A percentile compares a stretch with the other conserved stretches of the same genome.
These are phyloP conservation scores for Craterocephalus amniculus DNA, from an alignment of 2,797 vertebrate genomes.

Conservation along the genomic window DNA sequence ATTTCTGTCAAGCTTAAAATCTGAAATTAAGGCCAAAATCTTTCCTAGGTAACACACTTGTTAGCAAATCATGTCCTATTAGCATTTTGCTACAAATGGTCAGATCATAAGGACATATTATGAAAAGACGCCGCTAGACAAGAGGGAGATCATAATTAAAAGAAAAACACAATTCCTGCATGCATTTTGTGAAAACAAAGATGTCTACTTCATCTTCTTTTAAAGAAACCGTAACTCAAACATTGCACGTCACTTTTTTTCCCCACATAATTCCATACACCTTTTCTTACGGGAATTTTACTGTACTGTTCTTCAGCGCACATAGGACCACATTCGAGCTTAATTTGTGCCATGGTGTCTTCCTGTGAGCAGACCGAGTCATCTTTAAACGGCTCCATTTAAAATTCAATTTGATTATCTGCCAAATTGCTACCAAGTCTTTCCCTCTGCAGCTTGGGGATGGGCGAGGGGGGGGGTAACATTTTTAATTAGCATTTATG, in stretches of 20 bases:
- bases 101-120: slow-evolving; percentile 72
- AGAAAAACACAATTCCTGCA: slow-evolving; percentile 73
- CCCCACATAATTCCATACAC: slow-evolving; percentile 69
- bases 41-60: slow-evolving; percentile 74
- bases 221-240: slow-evolving; percentile 75
- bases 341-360: slow-evolving; percentile 84
- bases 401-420: slow-evolving; percentile 92
- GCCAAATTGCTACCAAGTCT: slow-evolving; percentile 89
- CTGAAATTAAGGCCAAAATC: slow-evolving; percentile 76
- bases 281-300: slow-evolving; percentile 75
- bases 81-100: slow-evolving; percentile 72
- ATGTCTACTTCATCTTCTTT: slow-evolving; percentile 76
- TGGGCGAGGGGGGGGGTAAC: slow-evolving; percentile 80
- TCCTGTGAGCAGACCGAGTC: slow-evolving; percentile 82
- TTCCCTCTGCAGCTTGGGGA: slow-evolving; percentile 81
- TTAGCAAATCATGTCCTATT: slow-evolving; percentile 80
- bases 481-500: slow-evolving; percentile 87
- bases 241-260: slow-evolving; percentile 74
- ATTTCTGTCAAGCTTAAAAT: slow-evolving; percentile 77
- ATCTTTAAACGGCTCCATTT: slow-evolving; percentile 89
- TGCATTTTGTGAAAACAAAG: slow-evolving; percentile 62
- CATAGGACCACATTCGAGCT: slow-evolving; percentile 77
- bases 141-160: slow-evolving; percentile 76
- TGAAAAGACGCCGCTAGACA: slow-evolving; percentile 67
- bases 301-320: slow-evolving; percentile 76